Base-by-base conservation (phyloP, 2,113 vertebrate genomes). In the Rousettus leschenaultii region DNA sequence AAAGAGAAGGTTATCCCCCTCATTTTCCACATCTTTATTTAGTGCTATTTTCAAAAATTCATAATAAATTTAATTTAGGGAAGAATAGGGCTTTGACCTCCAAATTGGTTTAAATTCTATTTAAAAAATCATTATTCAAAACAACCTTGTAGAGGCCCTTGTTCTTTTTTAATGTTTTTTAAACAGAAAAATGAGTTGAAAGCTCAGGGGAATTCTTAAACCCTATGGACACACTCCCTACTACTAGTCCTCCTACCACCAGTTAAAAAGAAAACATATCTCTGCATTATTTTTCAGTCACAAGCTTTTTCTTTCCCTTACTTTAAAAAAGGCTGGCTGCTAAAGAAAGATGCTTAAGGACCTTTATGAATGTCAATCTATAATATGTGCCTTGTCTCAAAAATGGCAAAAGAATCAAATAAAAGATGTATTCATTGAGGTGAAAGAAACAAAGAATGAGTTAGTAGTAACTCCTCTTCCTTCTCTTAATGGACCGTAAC, bases 401-500 rank as follows among this genome's bases (percentile, higher is more conserved):
- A 82, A 91, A 86, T 59, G 55, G 65, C 53, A 90, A 96, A 96
- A 95, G 77, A 45, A 82, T 88, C 70, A 88, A 96, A 74, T 45
- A 86, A 92, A 96, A 97, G 55, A 89, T 16, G 9, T 13, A 73
- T 53, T 71, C 66, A 38, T 14, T 48, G 40, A 86, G 59, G 51
- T 77, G 24, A 92, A 94, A 88, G 5, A 38, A 71, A 74, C 30
- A 75, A 38, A 73, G 79, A 82, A 8, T 66, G 55, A 92, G 45
- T 70, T 75, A 57, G 40, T 22, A 74, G 43, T 68, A 80, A 40
- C 12, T 95, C 35, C 11, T 91, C 45, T 93, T 63, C 40, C 33
- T 24, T 84, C n/a, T 77, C 26, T 12, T 74, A 35, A 95, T 55
- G 65, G 28, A 48, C 51, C 68, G 9, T 79, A 15, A 83, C 21